A percentile compares a stretch with the other conserved stretches of the same genome.
phyloP scores from a whole-genome alignment of 2,888 invertebrate genomes.

The Fragum fragum region DNA sequence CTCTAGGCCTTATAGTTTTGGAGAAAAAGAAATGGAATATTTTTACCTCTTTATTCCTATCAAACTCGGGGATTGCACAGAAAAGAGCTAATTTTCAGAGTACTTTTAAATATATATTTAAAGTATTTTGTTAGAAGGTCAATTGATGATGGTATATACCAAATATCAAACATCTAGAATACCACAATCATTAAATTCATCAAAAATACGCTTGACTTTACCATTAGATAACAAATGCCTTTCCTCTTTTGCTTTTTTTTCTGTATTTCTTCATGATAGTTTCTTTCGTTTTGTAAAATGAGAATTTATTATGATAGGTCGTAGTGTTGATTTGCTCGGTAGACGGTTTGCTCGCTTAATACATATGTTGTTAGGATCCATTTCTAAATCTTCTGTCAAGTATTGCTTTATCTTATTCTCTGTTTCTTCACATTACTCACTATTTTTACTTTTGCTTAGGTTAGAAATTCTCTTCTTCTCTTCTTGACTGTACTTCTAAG shows the following conservation, averaged over 20 bases:
- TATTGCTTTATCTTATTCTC: background rate
- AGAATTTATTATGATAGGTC: too few species aligned
- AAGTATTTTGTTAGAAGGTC: background rate
- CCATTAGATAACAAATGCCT: too few species aligned
- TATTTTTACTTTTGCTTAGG: too few species aligned
- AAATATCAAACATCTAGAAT: background rate
- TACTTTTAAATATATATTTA: background rate
- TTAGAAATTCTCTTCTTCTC: background rate
- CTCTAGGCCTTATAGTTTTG: background rate
- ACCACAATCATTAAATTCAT: too few species aligned
- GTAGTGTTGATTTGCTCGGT: background rate
- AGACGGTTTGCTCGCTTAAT: background rate
- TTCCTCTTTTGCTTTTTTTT: too few species aligned
- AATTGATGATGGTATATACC: background rate
- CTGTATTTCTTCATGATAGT: too few species aligned
- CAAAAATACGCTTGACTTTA: too few species aligned
- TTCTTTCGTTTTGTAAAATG: too few species aligned
- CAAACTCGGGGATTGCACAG: background rate
- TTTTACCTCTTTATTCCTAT: background rate
- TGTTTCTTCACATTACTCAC: background rate
- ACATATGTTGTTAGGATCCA: background rate
- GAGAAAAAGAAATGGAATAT: background rate
- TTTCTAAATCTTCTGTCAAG: background rate
- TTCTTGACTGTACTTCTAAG: background rate
- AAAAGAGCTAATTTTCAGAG: background rate